A percentile compares a stretch with the other conserved stretches of the same genome.
phyloP scores from a whole-genome alignment of 2,888 invertebrate species.

The Strigamia maritima region DNA sequence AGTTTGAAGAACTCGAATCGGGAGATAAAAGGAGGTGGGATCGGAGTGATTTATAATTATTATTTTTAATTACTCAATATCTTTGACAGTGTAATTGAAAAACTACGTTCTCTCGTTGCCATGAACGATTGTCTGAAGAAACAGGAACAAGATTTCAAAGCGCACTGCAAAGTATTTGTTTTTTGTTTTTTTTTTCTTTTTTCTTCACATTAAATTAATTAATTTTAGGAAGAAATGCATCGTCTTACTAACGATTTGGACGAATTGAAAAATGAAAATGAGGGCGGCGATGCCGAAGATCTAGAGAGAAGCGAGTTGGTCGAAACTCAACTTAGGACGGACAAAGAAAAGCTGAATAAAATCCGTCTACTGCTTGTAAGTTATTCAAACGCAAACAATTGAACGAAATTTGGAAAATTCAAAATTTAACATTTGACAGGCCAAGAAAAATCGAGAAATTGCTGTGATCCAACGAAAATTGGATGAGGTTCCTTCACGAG shows the following conservation, averaged over 20 bases:
- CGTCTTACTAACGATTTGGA: neutral
- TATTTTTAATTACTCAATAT: neutral
- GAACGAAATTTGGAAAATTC: slow-evolving; percentile 27
- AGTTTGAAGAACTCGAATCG: neutral
- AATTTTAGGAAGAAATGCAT: neutral
- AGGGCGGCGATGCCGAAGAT: slow-evolving; percentile 37
- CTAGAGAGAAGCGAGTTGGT: slow-evolving; percentile 51
- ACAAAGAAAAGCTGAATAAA: slow-evolving; percentile 53
- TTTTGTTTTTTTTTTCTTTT: no score
- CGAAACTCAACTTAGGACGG: slow-evolving; percentile 51
- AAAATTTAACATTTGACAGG: slow-evolving; percentile 52
- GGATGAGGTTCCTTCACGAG: slow-evolving; percentile 88
- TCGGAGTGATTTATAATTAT: neutral
- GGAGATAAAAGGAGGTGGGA: neutral
- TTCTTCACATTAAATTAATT: neutral
- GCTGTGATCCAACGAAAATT: slow-evolving; percentile 77
- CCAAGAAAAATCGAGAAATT: slow-evolving; percentile 74
- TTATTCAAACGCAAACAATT: neutral
- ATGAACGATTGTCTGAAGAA: slow-evolving; percentile 69
- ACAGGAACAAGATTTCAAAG: slow-evolving; percentile 70
- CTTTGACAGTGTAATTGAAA: slow-evolving; percentile 47
- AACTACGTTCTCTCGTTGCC: slow-evolving; percentile 58
- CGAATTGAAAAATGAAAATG: neutral
- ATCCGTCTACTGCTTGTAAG: slow-evolving; percentile 51
- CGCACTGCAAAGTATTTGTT: slow-evolving; percentile 62